Conservation (phyloP, 1,140 invertebrate genomes). For the Sogatella furcifera region DNA sequence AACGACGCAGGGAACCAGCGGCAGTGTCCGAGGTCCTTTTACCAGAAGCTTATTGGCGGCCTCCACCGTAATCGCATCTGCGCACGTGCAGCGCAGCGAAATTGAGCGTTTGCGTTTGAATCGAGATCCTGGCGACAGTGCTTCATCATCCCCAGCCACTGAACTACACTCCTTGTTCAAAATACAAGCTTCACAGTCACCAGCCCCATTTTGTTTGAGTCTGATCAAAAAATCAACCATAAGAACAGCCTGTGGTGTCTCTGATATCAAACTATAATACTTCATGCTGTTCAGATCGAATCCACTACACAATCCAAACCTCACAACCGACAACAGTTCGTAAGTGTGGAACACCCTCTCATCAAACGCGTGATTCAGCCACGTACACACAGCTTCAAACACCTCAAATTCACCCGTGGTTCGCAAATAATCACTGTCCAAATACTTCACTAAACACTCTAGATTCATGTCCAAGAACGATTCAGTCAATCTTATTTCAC, state of each 20-base stretch:
- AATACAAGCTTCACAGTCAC: constrained; percentile 10
- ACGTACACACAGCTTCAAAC: constrained; percentile 31
- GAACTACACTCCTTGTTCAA: not conserved
- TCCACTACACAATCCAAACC: constrained; percentile 19
- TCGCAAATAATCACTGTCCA: constrained; percentile 15
- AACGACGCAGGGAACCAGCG: constrained; percentile 22
- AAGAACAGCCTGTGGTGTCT: constrained; percentile 15
- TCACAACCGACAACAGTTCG: constrained; percentile 28
- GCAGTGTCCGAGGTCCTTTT: constrained; percentile 19
- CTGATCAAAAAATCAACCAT: constrained; percentile 18
- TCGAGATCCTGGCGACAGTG: not conserved
- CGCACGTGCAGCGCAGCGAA: constrained; percentile 7
- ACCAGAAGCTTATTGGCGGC: constrained; percentile 22
- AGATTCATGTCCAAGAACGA: constrained; percentile 33
- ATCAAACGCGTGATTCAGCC: constrained; percentile 33
- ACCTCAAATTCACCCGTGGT: constrained; percentile 31
- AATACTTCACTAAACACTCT: constrained; percentile 17
- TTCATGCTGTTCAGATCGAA: constrained; percentile 22
- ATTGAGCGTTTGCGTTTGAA: constrained; percentile 6
- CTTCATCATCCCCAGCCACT: constrained; percentile 5
- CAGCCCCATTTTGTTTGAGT: constrained; percentile 14
- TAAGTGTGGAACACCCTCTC: constrained; percentile 28
- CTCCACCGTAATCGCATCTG: constrained; percentile 3
- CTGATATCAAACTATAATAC: constrained; percentile 17
- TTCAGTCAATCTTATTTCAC: constrained; percentile 27